A percentile compares a stretch with the other conserved stretches of the same genome.
Conservation (phyloP, 2,113 vertebrate genomes). For the Gasterosteus nipponicus region DNA sequence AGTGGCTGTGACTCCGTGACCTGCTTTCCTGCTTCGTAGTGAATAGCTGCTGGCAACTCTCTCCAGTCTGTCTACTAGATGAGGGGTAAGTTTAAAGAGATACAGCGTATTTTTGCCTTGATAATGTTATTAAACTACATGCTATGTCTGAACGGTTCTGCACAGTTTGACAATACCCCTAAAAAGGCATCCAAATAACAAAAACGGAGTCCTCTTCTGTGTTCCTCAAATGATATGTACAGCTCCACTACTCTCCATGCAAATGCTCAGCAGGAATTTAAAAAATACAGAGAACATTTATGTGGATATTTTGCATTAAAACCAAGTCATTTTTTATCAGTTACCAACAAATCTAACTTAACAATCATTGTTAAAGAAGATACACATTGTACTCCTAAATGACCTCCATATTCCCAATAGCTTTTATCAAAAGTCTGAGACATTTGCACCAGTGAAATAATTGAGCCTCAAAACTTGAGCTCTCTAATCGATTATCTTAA, state of each 20-base stretch:
- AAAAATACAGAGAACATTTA: conserved; percentile 28
- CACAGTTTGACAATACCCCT: conserved; percentile 73
- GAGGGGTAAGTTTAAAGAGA: conserved; percentile 71
- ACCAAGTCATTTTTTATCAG: neutral
- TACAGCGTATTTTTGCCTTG: conserved; percentile 65
- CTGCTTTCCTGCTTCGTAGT: conserved; percentile 75
- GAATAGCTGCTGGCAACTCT: conserved; percentile 80
- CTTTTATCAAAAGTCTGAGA: conserved; percentile 24
- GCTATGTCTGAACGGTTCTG: conserved; percentile 54
- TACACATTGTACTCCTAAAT: neutral
- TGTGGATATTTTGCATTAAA: conserved; percentile 7
- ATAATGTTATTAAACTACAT: conserved; percentile 77
- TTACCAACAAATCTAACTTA: conserved; percentile 12
- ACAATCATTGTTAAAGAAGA: conserved; percentile 18
- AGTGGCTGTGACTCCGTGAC: conserved; percentile 81
- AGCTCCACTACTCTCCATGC: conserved; percentile 37
- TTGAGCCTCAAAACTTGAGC: conserved; percentile 57
- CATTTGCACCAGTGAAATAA: conserved; percentile 21
- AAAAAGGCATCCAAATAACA: conserved; percentile 67
- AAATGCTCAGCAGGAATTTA: conserved; percentile 43
- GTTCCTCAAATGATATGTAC: conserved; percentile 54
- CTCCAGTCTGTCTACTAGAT: conserved; percentile 75
- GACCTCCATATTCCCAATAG: conserved; percentile 8
- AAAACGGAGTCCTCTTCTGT: conserved; percentile 60
- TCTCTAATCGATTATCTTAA: conserved; percentile 65